Conservation (phyloP, 2,888 invertebrate species). For the Stenoptilia bipunctidactyla region DNA sequence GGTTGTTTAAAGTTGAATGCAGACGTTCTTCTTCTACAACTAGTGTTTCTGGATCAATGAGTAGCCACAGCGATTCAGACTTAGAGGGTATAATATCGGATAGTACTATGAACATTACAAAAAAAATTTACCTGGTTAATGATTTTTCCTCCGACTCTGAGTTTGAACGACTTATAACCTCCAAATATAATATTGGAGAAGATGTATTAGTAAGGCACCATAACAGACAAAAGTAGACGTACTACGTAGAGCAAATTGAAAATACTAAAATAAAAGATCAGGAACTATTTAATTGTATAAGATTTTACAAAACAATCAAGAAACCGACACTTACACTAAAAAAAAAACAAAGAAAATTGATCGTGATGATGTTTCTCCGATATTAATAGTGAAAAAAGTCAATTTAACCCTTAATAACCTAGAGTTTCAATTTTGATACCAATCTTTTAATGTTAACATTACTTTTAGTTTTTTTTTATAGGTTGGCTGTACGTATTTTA, state of each 20-base stretch:
- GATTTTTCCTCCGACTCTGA: background rate
- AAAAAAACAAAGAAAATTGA: conserved; percentile 9
- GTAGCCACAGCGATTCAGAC: conserved; percentile 6
- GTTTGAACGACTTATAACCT: conserved; percentile 4
- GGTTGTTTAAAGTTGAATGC: background rate
- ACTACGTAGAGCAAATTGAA: conserved; percentile 8
- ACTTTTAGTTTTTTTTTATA: no score
- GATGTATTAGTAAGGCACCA: conserved; percentile 6
- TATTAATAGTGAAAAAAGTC: conserved; percentile 8
- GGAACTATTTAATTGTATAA: conserved; percentile 5
- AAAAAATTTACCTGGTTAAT: background rate
- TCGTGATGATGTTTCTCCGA: conserved; percentile 8
- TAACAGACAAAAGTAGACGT: conserved; percentile 7
- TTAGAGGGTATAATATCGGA: conserved; percentile 1
- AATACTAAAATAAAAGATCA: conserved; percentile 5
- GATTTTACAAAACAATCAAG: conserved; percentile 10
- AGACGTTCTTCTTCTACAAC: conserved; percentile 4
- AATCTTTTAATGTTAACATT: no score
- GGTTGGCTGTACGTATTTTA: no score
- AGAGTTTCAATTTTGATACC: no score
- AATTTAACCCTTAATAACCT: conserved; percentile 7
- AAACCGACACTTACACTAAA: conserved; percentile 8
- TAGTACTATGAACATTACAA: conserved; percentile 1
- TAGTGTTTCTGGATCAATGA: conserved; percentile 8
- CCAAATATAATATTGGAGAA: conserved; percentile 4